Conservation (phyloP, 2,113 vertebrate genomes). For the Ptychochromis oligacanthus region DNA sequence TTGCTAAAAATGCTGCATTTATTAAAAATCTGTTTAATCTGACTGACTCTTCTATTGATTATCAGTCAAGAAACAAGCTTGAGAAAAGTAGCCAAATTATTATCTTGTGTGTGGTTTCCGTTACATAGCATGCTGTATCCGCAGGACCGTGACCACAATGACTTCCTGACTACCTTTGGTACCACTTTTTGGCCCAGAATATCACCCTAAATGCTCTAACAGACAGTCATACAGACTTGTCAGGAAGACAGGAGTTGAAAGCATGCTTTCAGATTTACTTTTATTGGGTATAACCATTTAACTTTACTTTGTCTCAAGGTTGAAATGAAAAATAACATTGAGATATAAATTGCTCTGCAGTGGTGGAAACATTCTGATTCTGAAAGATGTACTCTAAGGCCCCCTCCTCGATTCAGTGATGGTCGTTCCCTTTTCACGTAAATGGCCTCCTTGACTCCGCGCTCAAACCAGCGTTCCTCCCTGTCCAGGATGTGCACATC, state of each 20-base stretch:
- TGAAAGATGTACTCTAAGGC: too few species aligned
- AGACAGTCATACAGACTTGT: too few species aligned
- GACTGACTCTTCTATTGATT: not conserved
- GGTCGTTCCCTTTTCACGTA: too few species aligned
- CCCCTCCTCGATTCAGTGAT: too few species aligned
- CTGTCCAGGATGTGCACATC: too few species aligned
- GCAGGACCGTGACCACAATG: not conserved
- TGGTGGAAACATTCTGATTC: too few species aligned
- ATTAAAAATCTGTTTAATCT: not conserved
- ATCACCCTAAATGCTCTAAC: not conserved
- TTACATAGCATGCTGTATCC: not conserved
- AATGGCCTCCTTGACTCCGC: too few species aligned
- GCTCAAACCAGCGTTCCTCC: too few species aligned
- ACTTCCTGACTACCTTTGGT: not conserved
- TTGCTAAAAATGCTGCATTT: not conserved
- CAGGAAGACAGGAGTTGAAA: too few species aligned
- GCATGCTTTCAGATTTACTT: not conserved
- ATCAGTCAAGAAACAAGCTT: not conserved
- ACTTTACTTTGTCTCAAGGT: fast-evolving
- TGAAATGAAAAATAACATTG: too few species aligned
- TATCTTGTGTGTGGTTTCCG: not conserved
- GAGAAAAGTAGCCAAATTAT: not conserved
- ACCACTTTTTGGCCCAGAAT: not conserved
- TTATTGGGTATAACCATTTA: too few species aligned
- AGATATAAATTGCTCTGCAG: too few species aligned